Evolutionary conservation across 1,140 invertebrate genomes (phyloP).

Genomic region (Orius insidiosus): DNA sequence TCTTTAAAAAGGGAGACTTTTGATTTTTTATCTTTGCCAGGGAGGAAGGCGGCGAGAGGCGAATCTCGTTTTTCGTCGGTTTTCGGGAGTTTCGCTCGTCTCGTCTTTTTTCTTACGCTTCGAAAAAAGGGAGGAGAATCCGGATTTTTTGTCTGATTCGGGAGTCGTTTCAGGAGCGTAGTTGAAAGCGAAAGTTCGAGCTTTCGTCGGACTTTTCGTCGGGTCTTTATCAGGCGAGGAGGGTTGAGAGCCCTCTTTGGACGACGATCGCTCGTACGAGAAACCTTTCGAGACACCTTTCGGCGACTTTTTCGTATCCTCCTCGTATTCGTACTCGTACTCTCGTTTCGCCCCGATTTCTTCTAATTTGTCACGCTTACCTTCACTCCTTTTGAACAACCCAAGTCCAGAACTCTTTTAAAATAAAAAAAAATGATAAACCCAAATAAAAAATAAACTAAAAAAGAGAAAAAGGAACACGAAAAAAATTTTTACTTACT

Average conservation of each 20-base stretch:
- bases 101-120: too few relatives aligned
- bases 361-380: not conserved
- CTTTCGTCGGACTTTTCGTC: too few relatives aligned
- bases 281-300: too few relatives aligned
- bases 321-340: conserved; percentile 10
- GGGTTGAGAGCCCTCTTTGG: too few relatives aligned
- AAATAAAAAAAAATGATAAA: conserved; percentile 2
- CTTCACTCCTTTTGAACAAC: not conserved
- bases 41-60: not conserved
- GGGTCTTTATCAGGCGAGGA: too few relatives aligned
- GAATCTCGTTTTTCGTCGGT: not conserved
- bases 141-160: too few relatives aligned
- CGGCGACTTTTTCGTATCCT: not conserved
- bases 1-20: conserved; percentile 2
- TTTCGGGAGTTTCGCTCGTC: too few relatives aligned
- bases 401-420: conserved; percentile 1
- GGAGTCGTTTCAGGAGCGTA: too few relatives aligned
- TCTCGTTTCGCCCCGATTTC: not conserved
- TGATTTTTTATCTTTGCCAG: not conserved
- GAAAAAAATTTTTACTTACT: not conserved
- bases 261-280: too few relatives aligned
- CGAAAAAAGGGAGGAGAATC: too few relatives aligned
- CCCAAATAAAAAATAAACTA: not conserved
- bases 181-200: too few relatives aligned
- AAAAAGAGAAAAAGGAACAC: not conserved